Base-by-base conservation (phyloP, 2,797 vertebrate species). In the Enteromius mattozi region DNA sequence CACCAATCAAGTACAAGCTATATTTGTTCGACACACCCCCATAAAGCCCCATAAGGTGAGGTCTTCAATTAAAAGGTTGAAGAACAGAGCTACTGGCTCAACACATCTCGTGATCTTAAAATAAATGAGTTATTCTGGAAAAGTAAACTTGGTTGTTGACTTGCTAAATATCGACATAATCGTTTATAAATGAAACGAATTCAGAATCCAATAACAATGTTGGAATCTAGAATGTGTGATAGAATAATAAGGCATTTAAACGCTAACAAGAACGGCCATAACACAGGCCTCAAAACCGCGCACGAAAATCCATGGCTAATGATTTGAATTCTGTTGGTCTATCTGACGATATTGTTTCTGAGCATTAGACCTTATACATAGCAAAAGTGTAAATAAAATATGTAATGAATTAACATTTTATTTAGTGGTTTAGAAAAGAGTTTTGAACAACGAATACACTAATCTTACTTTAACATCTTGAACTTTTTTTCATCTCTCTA, bases 151-250 rank as follows among this genome's bases (percentile, higher is more conserved):
- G 37, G 8, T 37, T n/a, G 30, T 45, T 45, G 21, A 27, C 2
- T 16, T 71, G 27, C 27, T 35, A 54, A 27, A 69, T 37, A 33
- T 76, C 33, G 7, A 37, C 33, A 56, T n/a, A 4, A 37, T 75
- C 17, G 4, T 74, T 51, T 21, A 35, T 75, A 35, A 75, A 24
- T 76, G 0, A 56, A 69, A 4, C 47, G 12, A 47, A 79, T 37
- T 63, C 42, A 21, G 45, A 65, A 45, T 61, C 12, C 6, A 16
- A 40, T 24, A 84, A 78, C 24, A n/a, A 61, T 85, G 70, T 83
- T 81, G 79, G 16, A 81, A 35, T 77, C 85, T 37, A 66, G 69
- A 82, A 75, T 6, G 45, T 81, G 85, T 74, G 80, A 72, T 71
- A 71, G 12, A 42, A 12, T 16, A 47, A 19, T 63, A 45, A 70